Percentiles rank a stretch among this genome's conserved stretches.
phyloP scores from a whole-genome alignment of 2,113 vertebrate species.

The Nothocercus julius region DNA sequence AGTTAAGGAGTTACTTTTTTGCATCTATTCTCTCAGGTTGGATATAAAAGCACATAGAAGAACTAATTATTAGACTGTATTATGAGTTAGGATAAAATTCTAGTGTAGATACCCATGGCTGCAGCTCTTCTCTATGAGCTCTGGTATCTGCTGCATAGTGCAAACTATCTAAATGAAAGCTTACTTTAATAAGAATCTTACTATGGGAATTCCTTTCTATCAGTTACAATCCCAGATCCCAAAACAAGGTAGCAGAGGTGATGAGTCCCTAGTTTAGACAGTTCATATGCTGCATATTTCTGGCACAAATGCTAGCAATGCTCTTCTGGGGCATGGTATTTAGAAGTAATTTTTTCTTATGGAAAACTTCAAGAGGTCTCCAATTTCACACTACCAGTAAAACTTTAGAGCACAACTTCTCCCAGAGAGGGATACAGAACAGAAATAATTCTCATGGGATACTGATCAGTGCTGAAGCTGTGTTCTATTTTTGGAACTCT shows the following conservation, averaged over 20 bases:
- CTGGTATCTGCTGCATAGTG: not conserved
- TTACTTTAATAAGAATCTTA: too few relatives aligned
- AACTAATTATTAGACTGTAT: not conserved
- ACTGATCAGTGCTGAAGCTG: slow-evolving; percentile 60
- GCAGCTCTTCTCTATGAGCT: not conserved
- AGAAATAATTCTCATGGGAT: slow-evolving; percentile 71
- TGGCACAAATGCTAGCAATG: not conserved
- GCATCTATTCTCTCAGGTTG: not conserved
- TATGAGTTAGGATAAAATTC: too few relatives aligned
- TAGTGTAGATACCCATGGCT: accelerated
- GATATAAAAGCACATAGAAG: not conserved
- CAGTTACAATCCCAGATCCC: not conserved
- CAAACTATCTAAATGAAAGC: not conserved
- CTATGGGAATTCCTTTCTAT: too few relatives aligned
- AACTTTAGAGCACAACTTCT: slow-evolving; percentile 23
- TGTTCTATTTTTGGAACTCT: slow-evolving; percentile 77
- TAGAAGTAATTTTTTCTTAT: not conserved
- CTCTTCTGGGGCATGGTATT: not conserved
- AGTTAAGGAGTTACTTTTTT: not conserved
- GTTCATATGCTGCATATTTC: accelerated
- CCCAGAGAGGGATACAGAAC: slow-evolving; percentile 73
- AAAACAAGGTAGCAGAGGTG: not conserved
- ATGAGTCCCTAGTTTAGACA: not conserved
- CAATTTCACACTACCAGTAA: slow-evolving; percentile 61
- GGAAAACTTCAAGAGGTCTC: slow-evolving; percentile 73